Conservation (phyloP, 1,140 invertebrate species). For the Listronotus bonariensis region DNA sequence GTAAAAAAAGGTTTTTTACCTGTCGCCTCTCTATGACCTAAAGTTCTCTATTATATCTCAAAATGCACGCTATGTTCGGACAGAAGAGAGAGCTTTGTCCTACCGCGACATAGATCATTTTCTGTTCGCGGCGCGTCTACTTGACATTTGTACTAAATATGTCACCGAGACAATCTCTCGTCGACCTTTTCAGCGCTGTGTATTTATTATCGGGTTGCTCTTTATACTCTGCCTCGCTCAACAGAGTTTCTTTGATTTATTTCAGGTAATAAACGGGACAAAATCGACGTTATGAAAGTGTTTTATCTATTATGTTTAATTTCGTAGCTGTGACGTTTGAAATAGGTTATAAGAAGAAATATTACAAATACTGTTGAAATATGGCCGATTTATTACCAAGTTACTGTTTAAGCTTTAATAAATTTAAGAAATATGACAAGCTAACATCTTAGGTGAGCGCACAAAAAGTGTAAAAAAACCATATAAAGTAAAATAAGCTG, state of each 20-base stretch:
- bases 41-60: background rate
- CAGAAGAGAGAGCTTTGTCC: background rate
- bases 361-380: no score
- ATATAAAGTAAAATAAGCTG: no score
- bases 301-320: slow-evolving; percentile 9
- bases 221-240: slow-evolving; percentile 20
- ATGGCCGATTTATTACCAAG: no score
- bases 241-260: slow-evolving; percentile 28
- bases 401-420: no score
- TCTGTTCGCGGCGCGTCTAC: slow-evolving; percentile 7
- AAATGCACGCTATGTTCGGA: background rate
- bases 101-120: slow-evolving; percentile 27
- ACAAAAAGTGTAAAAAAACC: no score
- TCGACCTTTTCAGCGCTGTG: slow-evolving; percentile 29
- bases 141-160: slow-evolving; percentile 37
- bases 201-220: slow-evolving; percentile 32
- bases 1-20: no score
- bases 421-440: no score
- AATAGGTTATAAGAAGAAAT: background rate
- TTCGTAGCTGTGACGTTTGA: background rate
- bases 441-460: no score
- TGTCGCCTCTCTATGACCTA: background rate
- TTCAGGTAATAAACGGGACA: slow-evolving; percentile 24
- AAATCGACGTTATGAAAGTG: slow-evolving; percentile 7
- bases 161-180: slow-evolving; percentile 35